A percentile compares a stretch with the other conserved stretches of the same genome.
These are phyloP conservation scores for Alectoris magna DNA, from an alignment of 2,797 vertebrate species.

Conservation along the genomic window DNA sequence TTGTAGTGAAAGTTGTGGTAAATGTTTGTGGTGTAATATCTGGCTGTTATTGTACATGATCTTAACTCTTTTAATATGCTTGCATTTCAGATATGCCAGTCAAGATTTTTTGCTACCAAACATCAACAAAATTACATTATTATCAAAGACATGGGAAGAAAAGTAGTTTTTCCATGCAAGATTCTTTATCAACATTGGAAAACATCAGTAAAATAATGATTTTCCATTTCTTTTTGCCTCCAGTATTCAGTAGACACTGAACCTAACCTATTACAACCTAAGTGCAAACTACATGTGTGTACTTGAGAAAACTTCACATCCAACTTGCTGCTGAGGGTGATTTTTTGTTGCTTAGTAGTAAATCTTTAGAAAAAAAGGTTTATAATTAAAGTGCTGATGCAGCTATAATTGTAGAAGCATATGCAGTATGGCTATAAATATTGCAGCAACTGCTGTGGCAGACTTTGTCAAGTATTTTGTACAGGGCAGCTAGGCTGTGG, in stretches of 20 bases:
- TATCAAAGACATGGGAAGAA: neutral
- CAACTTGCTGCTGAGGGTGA: slow-evolving; percentile 58
- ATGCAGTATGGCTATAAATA: slow-evolving; percentile 68
- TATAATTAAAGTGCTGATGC: slow-evolving; percentile 75
- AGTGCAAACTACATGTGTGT: neutral
- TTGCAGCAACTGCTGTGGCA: slow-evolving; percentile 57
- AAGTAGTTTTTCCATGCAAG: neutral
- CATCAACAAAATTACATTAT: neutral
- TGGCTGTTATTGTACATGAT: neutral
- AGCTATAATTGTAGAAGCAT: slow-evolving; percentile 62
- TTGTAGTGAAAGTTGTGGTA: neutral
- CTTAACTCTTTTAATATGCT: neutral
- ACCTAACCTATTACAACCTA: neutral
- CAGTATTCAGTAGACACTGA: neutral
- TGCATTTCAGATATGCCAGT: neutral
- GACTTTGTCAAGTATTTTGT: slow-evolving; percentile 53
- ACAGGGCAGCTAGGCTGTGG: slow-evolving; percentile 44
- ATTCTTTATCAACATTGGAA: neutral
- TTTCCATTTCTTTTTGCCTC: neutral
- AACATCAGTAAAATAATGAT: neutral
- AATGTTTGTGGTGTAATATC: neutral
- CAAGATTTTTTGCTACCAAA: neutral
- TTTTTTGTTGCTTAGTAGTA: slow-evolving; percentile 64
- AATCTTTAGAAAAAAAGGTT: slow-evolving; percentile 63
- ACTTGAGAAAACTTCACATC: slow-evolving; percentile 40